Evolutionary conservation across 2,113 vertebrate genomes (phyloP), one percentile per base, ranked within the genome.

Genomic region (Dasyprocta punctata): DNA sequence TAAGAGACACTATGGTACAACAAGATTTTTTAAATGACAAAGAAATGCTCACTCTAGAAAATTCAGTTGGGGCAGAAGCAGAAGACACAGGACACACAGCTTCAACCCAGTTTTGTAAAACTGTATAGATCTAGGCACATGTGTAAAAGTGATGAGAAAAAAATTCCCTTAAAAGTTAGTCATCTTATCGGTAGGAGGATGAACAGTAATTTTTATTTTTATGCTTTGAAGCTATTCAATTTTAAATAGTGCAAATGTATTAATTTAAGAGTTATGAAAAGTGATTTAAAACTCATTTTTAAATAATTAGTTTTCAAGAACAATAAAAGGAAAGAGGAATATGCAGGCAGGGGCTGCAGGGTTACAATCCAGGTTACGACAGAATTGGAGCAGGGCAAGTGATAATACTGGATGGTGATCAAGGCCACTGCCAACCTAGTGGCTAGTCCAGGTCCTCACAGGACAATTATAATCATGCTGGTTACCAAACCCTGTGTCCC

Each of bases 271-370:
- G 26, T 77, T 11, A 61, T 69, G 33, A 86, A 24, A 22, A 3
- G 2, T 36, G 78, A 30, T 24, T 83, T 71, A 78, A 14, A 69
- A 49, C 13, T 33, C 14, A 41, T 87, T 83, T 58, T 77, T 54
- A 83, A 69, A 69, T 30, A 56, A 22, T 36, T 80, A 54, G 7
- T 86, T 89, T 95, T 95, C 22, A 92, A 92, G 91, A 92, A 52
- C 36, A 4, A 33, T 47, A n/a, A 87, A 80, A 71, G 63, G 22
- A 41, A 82, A 86, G 24, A 60, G 0, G 9, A 65, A 30, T 28
- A 87, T 47, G 30, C 44, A 82, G 28, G 52, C 52, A 41, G 28
- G 52, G 13, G 41, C 85, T 38, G 2, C 52, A 87, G 36, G 56
- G 81, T 22, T 33, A 26, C 17, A 20, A 22, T 13, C 17, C 33